Conservation (phyloP, 2,888 invertebrate genomes). For the Aethes cnicana region DNA sequence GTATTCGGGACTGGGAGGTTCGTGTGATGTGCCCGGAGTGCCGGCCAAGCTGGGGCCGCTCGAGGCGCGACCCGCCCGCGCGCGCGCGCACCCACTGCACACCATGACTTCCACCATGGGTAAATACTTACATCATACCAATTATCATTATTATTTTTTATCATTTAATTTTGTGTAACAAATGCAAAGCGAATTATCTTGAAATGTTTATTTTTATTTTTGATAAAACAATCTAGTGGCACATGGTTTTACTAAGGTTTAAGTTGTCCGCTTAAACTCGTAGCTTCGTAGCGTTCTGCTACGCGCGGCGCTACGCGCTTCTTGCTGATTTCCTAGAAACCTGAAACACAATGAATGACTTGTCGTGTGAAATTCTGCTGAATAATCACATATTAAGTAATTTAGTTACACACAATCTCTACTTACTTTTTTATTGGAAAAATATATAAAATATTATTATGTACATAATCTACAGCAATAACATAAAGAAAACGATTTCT, state of each 20-base stretch:
- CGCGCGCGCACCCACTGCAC: conserved; percentile 70
- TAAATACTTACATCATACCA: conserved; percentile 52
- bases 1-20: conserved; percentile 57
- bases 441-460: too few species aligned
- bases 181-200: conserved; percentile 11
- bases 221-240: too few species aligned
- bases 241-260: too few species aligned
- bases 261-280: conserved; percentile 14
- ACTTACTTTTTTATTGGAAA: too few species aligned
- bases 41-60: conserved; percentile 72
- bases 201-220: too few species aligned
- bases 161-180: not conserved
- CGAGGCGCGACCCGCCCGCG: conserved; percentile 73
- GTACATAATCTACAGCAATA: too few species aligned
- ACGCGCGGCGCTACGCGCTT: conserved; percentile 40
- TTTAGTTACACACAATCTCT: too few species aligned
- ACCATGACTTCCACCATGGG: conserved; percentile 81
- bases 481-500: too few species aligned
- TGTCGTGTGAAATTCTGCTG: too few species aligned
- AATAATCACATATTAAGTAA: too few species aligned
- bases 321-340: not conserved
- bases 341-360: not conserved
- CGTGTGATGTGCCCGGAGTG: conserved; percentile 69
- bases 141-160: not conserved
- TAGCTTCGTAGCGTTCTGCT: conserved; percentile 43